Evolutionary conservation across 1,140 invertebrate genomes (phyloP).

Genomic region (Dryas iulia): DNA sequence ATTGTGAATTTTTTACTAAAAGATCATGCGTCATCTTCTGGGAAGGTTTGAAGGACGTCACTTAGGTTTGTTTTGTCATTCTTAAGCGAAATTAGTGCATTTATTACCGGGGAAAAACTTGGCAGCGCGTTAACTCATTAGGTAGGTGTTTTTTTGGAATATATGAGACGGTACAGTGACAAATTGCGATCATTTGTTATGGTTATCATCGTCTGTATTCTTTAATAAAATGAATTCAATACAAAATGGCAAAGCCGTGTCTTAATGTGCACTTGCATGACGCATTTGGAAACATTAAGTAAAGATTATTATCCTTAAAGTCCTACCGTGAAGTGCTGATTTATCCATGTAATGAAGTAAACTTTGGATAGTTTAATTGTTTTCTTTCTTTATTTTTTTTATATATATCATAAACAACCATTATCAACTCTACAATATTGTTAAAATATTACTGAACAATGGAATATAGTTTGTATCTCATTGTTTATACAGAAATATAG

Average conservation of each 20-base stretch:
- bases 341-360: not conserved
- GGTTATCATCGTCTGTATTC: slow-evolving; percentile 38
- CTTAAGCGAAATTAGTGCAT: slow-evolving; percentile 50
- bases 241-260: slow-evolving; percentile 15
- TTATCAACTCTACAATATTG: too few relatives aligned
- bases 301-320: not conserved
- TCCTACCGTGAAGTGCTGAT: not conserved
- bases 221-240: slow-evolving; percentile 29
- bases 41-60: slow-evolving; percentile 61
- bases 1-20: slow-evolving; percentile 53
- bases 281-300: not conserved
- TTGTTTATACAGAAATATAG: too few relatives aligned
- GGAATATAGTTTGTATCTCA: too few relatives aligned
- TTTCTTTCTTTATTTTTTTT: too few relatives aligned
- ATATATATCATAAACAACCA: too few relatives aligned
- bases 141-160: slow-evolving; percentile 39
- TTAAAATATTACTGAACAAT: too few relatives aligned
- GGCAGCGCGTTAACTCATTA: slow-evolving; percentile 54
- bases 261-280: not conserved
- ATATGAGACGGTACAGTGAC: slow-evolving; percentile 45
- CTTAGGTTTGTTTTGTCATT: slow-evolving; percentile 48
- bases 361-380: not conserved
- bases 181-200: slow-evolving; percentile 47
- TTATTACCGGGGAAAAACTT: slow-evolving; percentile 46
- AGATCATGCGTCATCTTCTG: slow-evolving; percentile 59